These are phyloP conservation scores for Dinocampus coccinellae DNA, from an alignment of 2,888 invertebrate species.

Conservation along the genomic window DNA sequence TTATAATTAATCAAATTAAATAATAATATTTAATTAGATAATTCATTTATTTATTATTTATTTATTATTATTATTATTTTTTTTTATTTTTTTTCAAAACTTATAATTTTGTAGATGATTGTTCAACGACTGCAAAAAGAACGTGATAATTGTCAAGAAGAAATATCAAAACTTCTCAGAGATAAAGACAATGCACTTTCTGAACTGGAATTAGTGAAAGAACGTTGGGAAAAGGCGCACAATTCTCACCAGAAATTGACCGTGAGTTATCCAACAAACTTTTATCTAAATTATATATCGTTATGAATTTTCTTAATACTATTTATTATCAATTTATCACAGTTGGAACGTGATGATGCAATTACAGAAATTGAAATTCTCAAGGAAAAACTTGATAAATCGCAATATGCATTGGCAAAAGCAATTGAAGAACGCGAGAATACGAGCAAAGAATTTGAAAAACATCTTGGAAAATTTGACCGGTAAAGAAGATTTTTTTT, in stretches of 20 bases:
- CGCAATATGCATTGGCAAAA: conserved; percentile 85
- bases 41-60: too few species aligned
- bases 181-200: conserved; percentile 88
- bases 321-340: conserved; percentile 49
- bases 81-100: too few species aligned
- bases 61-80: not conserved
- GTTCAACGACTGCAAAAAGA: conserved; percentile 88
- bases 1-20: not conserved
- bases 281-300: not conserved
- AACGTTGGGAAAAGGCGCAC: conserved; percentile 90
- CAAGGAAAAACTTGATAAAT: conserved; percentile 91
- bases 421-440: conserved; percentile 89
- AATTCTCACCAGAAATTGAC: conserved; percentile 86
- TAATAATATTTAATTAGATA: too few species aligned
- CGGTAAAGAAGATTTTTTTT: conserved; percentile 71
- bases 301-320: not conserved
- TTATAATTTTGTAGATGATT: conserved; percentile 72
- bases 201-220: conserved; percentile 88
- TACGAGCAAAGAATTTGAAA: conserved; percentile 91
- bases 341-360: conserved; percentile 90
- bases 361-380: conserved; percentile 86
- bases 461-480: conserved; percentile 93
- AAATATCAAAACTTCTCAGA: conserved; percentile 85
- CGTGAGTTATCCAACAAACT: conserved; percentile 68
- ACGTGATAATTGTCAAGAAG: conserved; percentile 84